Base-by-base conservation (phyloP, 2,113 vertebrate species). In the Nettapus auritus region DNA sequence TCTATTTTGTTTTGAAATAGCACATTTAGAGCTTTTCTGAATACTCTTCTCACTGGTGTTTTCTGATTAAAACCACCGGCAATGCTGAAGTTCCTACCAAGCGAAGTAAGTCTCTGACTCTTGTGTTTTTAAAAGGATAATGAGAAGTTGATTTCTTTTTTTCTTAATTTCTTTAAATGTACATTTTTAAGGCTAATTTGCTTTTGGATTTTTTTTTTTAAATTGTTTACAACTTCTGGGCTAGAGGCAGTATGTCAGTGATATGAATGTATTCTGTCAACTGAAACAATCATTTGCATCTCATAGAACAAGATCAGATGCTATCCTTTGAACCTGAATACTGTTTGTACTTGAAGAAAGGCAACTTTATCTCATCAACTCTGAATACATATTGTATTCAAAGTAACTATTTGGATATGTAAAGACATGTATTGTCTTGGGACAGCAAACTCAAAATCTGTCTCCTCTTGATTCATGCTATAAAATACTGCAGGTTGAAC, bases 311-410 rank as follows among this genome's bases (percentile, higher is more conserved):
- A 87, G 87, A 91, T 80, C 16, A 40, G 74, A 73, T 89, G 57
- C 62, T 86, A 48, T 94, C n/a, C 84, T 89, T 93, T 91, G 67
- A 94, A 88, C 84, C 40, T 89, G 19, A 33, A 82, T 89, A 69
- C 74, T 89, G 44, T 93, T 84, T 92, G 78, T 89, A 63, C 82
- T 88, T 85, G 67, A 95, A 91, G 63, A 89, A 94, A 91, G 36
- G 36, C 63, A 91, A 50, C 70, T 94, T 94, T 79, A 91, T 92
- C 70, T 93, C 87, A 74, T 92, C 78, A 73, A 20, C 17, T 85
- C 59, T 69, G 74, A 94, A 63, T 56, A 11, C 57, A 7, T 70
- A 62, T 25, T 91, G 78, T 89, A 79, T 92, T 92, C 66, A 62
- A 97, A 91, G 53, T 89, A 69, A 55, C 87, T 89, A 36, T 86